Percentiles rank a stretch among this genome's conserved stretches.
phyloP scores from a whole-genome alignment of 1,140 invertebrate genomes.

The Drosophila ficusphila region DNA sequence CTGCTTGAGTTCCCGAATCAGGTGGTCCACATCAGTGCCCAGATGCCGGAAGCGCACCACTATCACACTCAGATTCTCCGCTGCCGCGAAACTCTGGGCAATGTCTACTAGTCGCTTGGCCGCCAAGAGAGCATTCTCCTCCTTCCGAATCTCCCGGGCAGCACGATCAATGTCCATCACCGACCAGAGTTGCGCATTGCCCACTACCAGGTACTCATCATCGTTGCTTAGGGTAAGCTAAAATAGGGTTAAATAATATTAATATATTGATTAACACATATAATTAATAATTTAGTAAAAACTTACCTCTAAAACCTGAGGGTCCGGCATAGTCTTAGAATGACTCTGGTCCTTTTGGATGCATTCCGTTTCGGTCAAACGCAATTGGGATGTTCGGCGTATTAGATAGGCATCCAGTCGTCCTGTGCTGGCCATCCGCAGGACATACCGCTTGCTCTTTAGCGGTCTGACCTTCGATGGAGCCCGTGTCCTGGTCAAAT shows the following conservation, averaged over 20 bases:
- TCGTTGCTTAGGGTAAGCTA: constrained; percentile 89
- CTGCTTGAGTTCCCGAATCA: constrained; percentile 91
- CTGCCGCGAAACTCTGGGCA: constrained; percentile 92
- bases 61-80: constrained; percentile 92
- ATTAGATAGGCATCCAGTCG: constrained; percentile 90
- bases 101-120: constrained; percentile 92
- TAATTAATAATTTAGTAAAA: not conserved
- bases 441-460: constrained; percentile 85
- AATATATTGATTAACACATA: too few relatives aligned
- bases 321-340: constrained; percentile 87
- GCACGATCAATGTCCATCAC: constrained; percentile 90
- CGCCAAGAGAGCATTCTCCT: constrained; percentile 90
- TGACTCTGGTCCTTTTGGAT: not conserved
- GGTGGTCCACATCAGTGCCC: constrained; percentile 88
- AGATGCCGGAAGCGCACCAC: constrained; percentile 89
- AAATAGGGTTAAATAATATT: not conserved
- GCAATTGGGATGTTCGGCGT: constrained; percentile 55
- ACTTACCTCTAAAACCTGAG: constrained; percentile 88
- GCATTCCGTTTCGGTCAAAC: constrained; percentile 36
- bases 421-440: constrained; percentile 90
- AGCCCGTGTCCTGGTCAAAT: constrained; percentile 87
- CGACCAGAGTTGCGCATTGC: constrained; percentile 91
- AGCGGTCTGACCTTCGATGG: constrained; percentile 82
- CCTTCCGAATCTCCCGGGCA: constrained; percentile 89
- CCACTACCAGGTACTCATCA: constrained; percentile 92